Evolutionary conservation across 2,888 invertebrate species (phyloP).

Genomic region (Sepiola atlantica): DNA sequence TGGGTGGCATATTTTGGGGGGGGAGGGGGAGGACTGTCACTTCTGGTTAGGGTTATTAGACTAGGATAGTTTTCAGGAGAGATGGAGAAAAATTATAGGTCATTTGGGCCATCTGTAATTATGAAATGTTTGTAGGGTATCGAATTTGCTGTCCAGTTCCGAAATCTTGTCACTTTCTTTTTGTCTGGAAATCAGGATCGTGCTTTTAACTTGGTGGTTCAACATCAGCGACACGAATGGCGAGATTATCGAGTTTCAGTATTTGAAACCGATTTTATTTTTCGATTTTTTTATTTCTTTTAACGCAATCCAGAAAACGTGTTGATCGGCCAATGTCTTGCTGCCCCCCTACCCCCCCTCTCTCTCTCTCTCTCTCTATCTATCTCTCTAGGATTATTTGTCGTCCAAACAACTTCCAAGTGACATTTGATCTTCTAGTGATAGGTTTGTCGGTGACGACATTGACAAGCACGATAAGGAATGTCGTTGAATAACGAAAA

Average conservation of each 20-base stretch:
- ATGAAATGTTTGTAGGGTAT: neutral
- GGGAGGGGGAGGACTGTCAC: no score
- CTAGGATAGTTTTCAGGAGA: no score
- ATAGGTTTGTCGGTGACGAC: neutral
- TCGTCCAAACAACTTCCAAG: neutral
- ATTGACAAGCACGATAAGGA: neutral
- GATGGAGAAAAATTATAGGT: no score
- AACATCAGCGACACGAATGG: neutral
- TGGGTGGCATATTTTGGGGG: no score
- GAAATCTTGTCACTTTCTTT: neutral
- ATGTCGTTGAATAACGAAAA: neutral
- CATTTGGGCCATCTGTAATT: no score
- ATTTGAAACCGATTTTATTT: neutral
- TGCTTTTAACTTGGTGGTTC: neutral
- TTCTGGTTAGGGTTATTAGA: no score
- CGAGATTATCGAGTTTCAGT: neutral
- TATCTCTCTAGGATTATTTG: neutral
- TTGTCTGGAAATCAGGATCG: neutral
- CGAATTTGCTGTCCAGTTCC: neutral
- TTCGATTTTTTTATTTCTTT: neutral
- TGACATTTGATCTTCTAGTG: neutral
- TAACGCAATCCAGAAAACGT: neutral
- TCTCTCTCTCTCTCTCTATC: neutral
- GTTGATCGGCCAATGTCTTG: neutral
- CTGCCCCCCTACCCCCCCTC: neutral